Conservation (phyloP, 2,797 vertebrate genomes). For the Anniella stebbinsi region DNA sequence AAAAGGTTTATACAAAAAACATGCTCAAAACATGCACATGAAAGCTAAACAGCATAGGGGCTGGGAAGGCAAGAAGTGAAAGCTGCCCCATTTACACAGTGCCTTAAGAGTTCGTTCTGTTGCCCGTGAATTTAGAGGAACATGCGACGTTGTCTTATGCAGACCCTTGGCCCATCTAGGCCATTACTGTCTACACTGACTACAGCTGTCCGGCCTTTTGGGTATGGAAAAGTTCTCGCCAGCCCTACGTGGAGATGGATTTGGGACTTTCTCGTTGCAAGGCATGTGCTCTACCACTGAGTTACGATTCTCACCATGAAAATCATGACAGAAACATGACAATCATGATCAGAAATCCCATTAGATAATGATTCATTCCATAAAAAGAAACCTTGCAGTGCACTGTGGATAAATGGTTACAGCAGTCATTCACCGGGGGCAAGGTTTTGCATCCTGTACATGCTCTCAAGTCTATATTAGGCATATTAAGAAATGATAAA, state of each 20-base stretch:
- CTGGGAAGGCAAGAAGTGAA: slow-evolving; percentile 27
- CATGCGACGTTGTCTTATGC: too few species aligned
- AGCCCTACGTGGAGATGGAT: too few species aligned
- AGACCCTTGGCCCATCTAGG: too few species aligned
- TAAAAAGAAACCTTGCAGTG: neutral
- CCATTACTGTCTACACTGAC: too few species aligned
- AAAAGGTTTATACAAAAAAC: slow-evolving; percentile 56
- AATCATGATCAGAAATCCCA: neutral
- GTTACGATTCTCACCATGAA: too few species aligned
- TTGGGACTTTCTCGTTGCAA: too few species aligned
- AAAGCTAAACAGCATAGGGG: slow-evolving; percentile 21
- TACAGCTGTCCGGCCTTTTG: too few species aligned
- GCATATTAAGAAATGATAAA: neutral
- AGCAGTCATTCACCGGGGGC: neutral
- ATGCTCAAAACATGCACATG: slow-evolving; percentile 79
- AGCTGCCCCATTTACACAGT: slow-evolving; percentile 61
- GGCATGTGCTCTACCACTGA: too few species aligned
- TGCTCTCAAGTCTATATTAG: neutral
- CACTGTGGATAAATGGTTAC: too few species aligned
- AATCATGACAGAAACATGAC: neutral
- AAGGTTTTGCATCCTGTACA: neutral
- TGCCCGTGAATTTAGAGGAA: neutral
- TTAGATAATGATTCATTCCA: neutral
- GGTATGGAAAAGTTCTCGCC: too few species aligned
- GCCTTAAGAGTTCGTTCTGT: slow-evolving; percentile 23